Evolutionary conservation across 2,888 invertebrate species (phyloP), one percentile per base, ranked within the genome.

Genomic region (Cerastis leucographa): DNA sequence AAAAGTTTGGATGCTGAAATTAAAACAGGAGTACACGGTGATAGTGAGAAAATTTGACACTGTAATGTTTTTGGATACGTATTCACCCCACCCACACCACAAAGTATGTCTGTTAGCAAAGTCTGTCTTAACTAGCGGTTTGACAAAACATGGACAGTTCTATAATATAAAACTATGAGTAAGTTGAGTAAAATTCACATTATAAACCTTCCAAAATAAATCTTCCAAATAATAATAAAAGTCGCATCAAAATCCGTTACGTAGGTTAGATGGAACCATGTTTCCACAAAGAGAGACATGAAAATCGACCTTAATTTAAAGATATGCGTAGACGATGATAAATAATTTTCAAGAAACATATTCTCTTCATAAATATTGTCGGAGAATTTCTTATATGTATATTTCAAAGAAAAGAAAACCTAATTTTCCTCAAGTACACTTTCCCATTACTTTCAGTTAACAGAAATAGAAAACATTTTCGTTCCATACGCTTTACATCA

Each of bases 391-490:
- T 17, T 8, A 40, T 25, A 35, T 46, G 19, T 12, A 12, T 9
- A 3, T 51, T 44, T 42, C 9, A 59, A 2, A 17, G 14, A 2
- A 56, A 67, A 42, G 40, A 46, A 69, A 44, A 54, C 17, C n/a
- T 59, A 51, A 44, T 51, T 59, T 62, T 54, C 12, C 8, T 22
- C 35, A 61, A 77, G 54, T 25, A 78, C 49, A 61, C 35, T 44
- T 51, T 59, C 4, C 49, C 14, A 35, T 25, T 14, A 29, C 44
- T 22, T 29, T 42, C 11, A 46, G 14, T 49, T 17, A n/a, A 73
- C 35, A 62, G 11, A 75, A 62, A 64, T 68, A 56, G 67, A 68
- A 68, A 51, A 82, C 56, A 29, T 80, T 71, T 76, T 40, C 67
- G 40, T 17, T 2, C 35, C 78, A 35, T 14, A 46, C 11, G 42